Base-by-base conservation (phyloP, 1,140 invertebrate genomes). In the Pseudomyrmex flavicornis region DNA sequence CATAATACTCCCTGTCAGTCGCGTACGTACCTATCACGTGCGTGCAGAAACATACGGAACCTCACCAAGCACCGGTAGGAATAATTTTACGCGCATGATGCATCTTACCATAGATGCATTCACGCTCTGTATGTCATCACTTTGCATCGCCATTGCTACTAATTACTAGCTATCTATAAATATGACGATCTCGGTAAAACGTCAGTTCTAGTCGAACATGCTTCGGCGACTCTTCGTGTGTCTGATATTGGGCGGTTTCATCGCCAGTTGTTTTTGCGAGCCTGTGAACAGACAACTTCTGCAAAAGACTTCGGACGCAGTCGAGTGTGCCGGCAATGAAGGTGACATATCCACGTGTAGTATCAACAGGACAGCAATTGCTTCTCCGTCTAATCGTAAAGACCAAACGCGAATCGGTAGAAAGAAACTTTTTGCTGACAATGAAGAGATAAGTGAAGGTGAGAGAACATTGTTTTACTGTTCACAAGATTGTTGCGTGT, bases 121-220 rank as follows among this genome's bases (percentile, higher is more conserved):
- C 93, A 94, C 93, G 93, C 93, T 94, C 93, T 94, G 93, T 93
- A 94, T 94, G 92, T 77, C 90, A 80, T 68, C 77, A 76, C 83
- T 84, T 91, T 85, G 85, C 73, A 58, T 54, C 83, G 61, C 50
- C 35, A 35, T 85, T 72, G 73, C 77, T 61, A 86, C 85, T 93
- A 93, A 93, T 93, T 93, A 84, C 87, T 62, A 59, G 79, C 76
- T 35, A 82, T 88, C 88, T 93, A 94, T 94, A 94, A 93, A 94
- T 93, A 91, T 93, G 91, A 80, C 22, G 48, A 73, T 56, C 73
- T 73, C 85, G 76, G 68, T 17, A 69, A 48, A 22, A 76, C 87
- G 86, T 75, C 91, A 94, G 93, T 94, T 68, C 68, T 74, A 83
- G 86, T 91, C 88, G 91, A 94, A 92, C 90, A 94, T 94, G 93